A percentile compares a stretch with the other conserved stretches of the same genome.
Conservation (phyloP, 2,888 invertebrate genomes). For the Pemphredon lugubris region DNA sequence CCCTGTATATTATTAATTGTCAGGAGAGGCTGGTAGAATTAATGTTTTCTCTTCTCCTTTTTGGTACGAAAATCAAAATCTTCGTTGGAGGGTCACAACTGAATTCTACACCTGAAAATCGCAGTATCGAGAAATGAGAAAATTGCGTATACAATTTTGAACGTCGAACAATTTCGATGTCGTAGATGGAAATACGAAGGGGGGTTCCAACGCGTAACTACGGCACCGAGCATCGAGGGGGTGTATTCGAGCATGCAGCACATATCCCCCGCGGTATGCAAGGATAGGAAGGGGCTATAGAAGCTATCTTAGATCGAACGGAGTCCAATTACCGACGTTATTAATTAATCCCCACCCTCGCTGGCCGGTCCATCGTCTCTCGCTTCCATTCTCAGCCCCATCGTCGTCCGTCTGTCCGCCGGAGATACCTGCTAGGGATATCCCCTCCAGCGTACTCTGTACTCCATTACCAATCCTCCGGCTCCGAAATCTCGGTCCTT, state of each 20-base stretch:
- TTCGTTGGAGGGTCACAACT: too few relatives aligned
- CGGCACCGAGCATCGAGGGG: too few relatives aligned
- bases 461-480: constrained; percentile 58
- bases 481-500: constrained; percentile 61
- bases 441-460: constrained; percentile 53
- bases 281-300: constrained; percentile 58
- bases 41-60: too few relatives aligned
- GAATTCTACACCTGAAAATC: too few relatives aligned
- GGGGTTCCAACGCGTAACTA: too few relatives aligned
- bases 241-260: constrained; percentile 57
- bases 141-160: too few relatives aligned
- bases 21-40: too few relatives aligned
- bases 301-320: constrained; percentile 78
- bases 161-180: too few relatives aligned
- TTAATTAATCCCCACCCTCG: constrained; percentile 75
- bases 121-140: too few relatives aligned
- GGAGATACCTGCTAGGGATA: constrained; percentile 67
- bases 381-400: constrained; percentile 69
- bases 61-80: too few relatives aligned
- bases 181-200: too few relatives aligned
- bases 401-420: constrained; percentile 67
- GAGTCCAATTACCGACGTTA: constrained; percentile 78
- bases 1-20: too few relatives aligned
- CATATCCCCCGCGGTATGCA: constrained; percentile 63
- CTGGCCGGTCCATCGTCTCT: constrained; percentile 66